A percentile compares a stretch with the other conserved stretches of the same genome.
Conservation (phyloP, 2,113 vertebrate genomes). For the Austrofundulus limnaeus region DNA sequence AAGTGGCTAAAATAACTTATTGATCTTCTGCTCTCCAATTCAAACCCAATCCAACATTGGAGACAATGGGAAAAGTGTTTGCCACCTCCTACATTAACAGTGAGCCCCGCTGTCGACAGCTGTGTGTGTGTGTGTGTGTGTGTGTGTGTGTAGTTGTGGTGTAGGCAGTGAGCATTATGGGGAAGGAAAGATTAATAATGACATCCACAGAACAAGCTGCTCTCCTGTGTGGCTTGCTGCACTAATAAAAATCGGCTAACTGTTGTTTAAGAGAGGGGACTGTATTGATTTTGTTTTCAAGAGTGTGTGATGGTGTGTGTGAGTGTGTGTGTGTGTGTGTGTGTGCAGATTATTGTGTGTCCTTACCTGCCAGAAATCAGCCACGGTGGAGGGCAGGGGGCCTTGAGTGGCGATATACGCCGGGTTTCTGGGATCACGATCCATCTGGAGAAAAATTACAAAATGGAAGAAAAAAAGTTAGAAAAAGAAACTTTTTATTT, state of each 20-base stretch:
- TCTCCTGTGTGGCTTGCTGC: constrained; percentile 36
- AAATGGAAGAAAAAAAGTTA: neutral
- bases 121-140: constrained; percentile 17
- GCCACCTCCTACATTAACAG: constrained; percentile 28
- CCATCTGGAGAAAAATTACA: constrained; percentile 83
- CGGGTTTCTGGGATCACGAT: constrained; percentile 93
- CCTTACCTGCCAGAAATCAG: constrained; percentile 97
- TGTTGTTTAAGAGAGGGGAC: constrained; percentile 54
- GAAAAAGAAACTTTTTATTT: neutral
- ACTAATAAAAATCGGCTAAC: constrained; percentile 54
- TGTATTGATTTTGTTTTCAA: constrained; percentile 39
- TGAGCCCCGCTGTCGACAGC: constrained; percentile 1
- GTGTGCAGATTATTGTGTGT: constrained; percentile 5
- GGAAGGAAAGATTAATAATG: constrained; percentile 50
- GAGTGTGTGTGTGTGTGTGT: constrained; percentile 11
- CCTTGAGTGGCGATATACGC: constrained; percentile 95
- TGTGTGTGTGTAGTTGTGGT: constrained; percentile 14
- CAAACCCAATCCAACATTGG: constrained; percentile 58
- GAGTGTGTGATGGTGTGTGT: constrained; percentile 11
- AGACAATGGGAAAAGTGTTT: constrained; percentile 39
- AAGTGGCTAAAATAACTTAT: constrained; percentile 46
- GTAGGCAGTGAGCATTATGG: constrained; percentile 19
- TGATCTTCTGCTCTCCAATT: constrained; percentile 33
- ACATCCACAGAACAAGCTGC: constrained; percentile 37
- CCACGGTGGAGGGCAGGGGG: constrained; percentile 89